Conservation (phyloP, 2,113 vertebrate genomes). For the Leptodactylus fuscus region DNA sequence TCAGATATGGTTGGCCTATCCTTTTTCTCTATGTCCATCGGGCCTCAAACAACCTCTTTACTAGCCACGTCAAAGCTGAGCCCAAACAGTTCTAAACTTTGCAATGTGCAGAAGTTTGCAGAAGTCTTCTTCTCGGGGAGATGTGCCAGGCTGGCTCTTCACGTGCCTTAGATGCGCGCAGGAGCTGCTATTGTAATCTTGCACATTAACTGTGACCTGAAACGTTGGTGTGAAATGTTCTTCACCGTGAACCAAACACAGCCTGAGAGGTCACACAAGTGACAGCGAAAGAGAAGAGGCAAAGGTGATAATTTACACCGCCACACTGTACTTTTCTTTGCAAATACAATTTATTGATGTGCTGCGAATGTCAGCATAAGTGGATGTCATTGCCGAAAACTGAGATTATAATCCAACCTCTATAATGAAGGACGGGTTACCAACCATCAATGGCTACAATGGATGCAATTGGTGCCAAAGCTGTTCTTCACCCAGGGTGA, state of each 20-base stretch:
- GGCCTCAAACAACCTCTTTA: too few species aligned
- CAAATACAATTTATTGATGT: neutral
- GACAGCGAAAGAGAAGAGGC: neutral
- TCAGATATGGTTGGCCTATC: too few species aligned
- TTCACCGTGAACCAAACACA: conserved; percentile 36
- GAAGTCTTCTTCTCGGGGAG: neutral
- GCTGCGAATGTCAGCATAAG: neutral
- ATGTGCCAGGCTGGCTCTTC: neutral
- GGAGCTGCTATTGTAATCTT: conserved; percentile 18
- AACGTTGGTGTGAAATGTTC: conserved; percentile 37
- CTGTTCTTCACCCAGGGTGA: too few species aligned
- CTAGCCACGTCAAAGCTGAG: too few species aligned
- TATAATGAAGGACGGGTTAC: too few species aligned
- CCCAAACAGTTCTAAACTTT: neutral
- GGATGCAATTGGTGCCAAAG: too few species aligned
- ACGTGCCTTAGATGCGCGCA: neutral
- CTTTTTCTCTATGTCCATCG: too few species aligned
- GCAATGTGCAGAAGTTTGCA: neutral
- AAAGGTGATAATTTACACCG: neutral
- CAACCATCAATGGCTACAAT: too few species aligned
- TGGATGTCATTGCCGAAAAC: too few species aligned
- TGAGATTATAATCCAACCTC: too few species aligned
- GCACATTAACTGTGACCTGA: conserved; percentile 34
- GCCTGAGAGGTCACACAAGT: conserved; percentile 26
- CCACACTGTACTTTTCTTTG: neutral